phyloP scores from a whole-genome alignment of 2,888 invertebrate species.

The Venustoraphidia nigricollis region DNA sequence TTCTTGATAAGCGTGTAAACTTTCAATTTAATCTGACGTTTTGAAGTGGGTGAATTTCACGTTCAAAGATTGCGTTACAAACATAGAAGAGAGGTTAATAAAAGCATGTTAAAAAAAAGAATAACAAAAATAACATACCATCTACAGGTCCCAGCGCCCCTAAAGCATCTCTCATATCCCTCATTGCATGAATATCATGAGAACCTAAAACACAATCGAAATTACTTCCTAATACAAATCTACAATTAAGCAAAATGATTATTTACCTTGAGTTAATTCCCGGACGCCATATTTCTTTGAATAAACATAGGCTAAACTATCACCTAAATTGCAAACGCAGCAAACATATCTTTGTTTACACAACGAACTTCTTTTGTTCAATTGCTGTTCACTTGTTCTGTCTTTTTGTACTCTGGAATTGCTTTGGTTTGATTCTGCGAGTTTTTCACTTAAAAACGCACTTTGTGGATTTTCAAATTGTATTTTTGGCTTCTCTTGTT shows the following conservation, averaged over 20 bases:
- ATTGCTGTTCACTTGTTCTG: too few species aligned
- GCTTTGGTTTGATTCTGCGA: background rate
- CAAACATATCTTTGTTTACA: conserved; percentile 40
- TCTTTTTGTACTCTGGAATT: too few species aligned
- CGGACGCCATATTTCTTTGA: conserved; percentile 59
- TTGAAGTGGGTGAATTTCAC: too few species aligned
- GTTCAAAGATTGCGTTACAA: too few species aligned
- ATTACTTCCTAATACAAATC: background rate
- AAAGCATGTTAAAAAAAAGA: background rate
- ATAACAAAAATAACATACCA: conserved; percentile 30
- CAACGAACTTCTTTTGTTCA: too few species aligned
- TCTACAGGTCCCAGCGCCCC: conserved; percentile 81
- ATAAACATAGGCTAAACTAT: conserved; percentile 78
- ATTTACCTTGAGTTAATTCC: conserved; percentile 56
- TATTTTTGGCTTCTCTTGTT: too few species aligned
- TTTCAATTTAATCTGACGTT: too few species aligned
- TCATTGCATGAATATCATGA: conserved; percentile 66
- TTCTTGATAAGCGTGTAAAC: too few species aligned
- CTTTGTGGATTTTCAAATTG: background rate
- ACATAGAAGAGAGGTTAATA: background rate
- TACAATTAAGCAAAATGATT: background rate
- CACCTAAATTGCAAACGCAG: conserved; percentile 80
- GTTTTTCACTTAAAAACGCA: background rate
- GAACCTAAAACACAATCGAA: conserved; percentile 36
- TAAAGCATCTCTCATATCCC: conserved; percentile 78